These are phyloP conservation scores for Lottia gigantea DNA, from an alignment of 2,888 invertebrate species.

Conservation along the genomic window DNA sequence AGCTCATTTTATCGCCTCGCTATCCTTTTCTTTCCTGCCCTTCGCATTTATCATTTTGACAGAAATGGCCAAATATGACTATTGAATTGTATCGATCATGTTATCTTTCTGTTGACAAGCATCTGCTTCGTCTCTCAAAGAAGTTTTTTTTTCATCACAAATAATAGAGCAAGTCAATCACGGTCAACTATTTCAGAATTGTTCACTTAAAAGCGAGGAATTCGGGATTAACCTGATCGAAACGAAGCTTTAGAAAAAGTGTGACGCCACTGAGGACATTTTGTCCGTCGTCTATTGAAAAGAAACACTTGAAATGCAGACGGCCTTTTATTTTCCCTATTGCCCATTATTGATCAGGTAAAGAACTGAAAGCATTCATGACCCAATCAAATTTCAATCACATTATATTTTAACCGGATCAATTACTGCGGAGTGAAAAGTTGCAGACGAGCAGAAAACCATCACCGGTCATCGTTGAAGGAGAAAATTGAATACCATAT, in stretches of 20 bases:
- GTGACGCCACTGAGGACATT: constrained; percentile 21
- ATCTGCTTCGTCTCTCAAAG: not conserved
- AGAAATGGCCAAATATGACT: not conserved
- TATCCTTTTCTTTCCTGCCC: not conserved
- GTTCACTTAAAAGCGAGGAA: not conserved
- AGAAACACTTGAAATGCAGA: constrained; percentile 22
- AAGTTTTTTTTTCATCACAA: no score
- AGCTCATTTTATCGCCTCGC: not conserved
- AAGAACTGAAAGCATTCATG: not conserved
- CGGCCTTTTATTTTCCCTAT: constrained; percentile 7
- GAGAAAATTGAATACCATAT: no score
- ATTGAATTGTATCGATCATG: constrained; percentile 3
- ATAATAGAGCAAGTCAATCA: no score
- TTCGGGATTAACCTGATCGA: not conserved
- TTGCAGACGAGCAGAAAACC: no score
- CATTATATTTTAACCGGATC: no score
- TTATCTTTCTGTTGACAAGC: not conserved
- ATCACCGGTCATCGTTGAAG: no score
- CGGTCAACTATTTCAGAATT: no score
- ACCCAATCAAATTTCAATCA: no score
- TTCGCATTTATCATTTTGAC: constrained; percentile 7
- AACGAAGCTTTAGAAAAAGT: not conserved
- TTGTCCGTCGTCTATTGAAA: constrained; percentile 18
- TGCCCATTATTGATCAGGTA: not conserved
- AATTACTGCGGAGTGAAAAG: no score